phyloP scores from a whole-genome alignment of 2,113 vertebrate species.

The Malaclemys terrapin region DNA sequence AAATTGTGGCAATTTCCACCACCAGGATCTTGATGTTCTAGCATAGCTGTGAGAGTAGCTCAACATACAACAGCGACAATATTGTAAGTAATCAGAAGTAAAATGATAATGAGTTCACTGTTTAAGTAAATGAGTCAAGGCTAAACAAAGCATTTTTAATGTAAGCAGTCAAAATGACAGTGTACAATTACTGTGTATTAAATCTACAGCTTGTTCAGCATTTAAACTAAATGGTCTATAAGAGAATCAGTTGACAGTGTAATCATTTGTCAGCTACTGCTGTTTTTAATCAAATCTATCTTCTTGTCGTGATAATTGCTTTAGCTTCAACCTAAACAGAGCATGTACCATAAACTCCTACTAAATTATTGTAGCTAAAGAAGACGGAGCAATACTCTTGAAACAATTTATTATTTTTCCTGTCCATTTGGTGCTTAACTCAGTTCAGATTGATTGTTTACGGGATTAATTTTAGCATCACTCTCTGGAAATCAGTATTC shows the following conservation, averaged over 20 bases:
- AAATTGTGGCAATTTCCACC: not conserved
- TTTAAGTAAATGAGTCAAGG: conserved; percentile 15
- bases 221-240: conserved; percentile 45
- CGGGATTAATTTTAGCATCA: conserved; percentile 41
- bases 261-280: not conserved
- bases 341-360: not conserved
- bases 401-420: conserved; percentile 32
- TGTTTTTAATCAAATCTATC: conserved; percentile 39
- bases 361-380: conserved; percentile 31
- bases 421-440: conserved; percentile 28
- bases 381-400: not conserved
- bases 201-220: conserved; percentile 22
- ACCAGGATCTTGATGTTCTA: not conserved
- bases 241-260: not conserved
- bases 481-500: conserved; percentile 9
- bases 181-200: not conserved
- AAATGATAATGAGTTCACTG: not conserved
- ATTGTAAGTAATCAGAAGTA: not conserved
- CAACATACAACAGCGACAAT: not conserved
- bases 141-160: conserved; percentile 18
- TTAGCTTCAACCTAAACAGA: conserved; percentile 23
- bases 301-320: conserved; percentile 16
- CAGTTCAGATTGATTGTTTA: conserved; percentile 32
- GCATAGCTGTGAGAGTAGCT: not conserved
- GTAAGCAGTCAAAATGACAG: not conserved